phyloP scores from a whole-genome alignment of 2,888 invertebrate species.

The Cremastobaeus sp. region DNA sequence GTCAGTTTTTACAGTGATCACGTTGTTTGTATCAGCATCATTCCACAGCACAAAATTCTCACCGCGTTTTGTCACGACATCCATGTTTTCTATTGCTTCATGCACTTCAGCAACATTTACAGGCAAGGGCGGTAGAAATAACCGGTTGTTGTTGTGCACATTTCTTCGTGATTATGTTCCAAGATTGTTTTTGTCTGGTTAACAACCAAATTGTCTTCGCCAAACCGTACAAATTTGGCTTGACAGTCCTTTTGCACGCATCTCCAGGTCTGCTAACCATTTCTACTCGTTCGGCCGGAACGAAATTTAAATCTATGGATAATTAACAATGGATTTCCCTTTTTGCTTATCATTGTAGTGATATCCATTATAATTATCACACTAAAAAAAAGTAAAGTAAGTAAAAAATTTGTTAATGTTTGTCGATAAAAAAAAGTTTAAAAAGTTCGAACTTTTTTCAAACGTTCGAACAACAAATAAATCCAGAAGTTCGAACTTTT shows the following conservation, averaged over 20 bases:
- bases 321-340: neutral
- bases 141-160: neutral
- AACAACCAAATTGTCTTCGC: neutral
- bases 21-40: neutral
- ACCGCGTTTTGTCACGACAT: neutral
- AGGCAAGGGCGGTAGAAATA: neutral
- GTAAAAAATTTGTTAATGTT: neutral
- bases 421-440: neutral
- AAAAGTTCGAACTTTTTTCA: too few species aligned
- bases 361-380: neutral
- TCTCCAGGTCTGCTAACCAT: neutral
- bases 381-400: neutral
- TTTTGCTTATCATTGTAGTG: neutral
- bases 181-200: neutral
- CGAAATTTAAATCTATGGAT: neutral
- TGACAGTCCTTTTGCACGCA: neutral
- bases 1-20: too few species aligned
- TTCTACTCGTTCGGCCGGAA: neutral
- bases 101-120: neutral
- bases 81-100: neutral
- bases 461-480: too few species aligned
- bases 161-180: slow-evolving; percentile 5
- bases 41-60: slow-evolving; percentile 5
- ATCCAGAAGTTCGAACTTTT: too few species aligned
- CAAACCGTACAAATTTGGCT: slow-evolving; percentile 2